Evolutionary conservation across 2,797 vertebrate genomes (phyloP).

Genomic region (Crax fasciolata): DNA sequence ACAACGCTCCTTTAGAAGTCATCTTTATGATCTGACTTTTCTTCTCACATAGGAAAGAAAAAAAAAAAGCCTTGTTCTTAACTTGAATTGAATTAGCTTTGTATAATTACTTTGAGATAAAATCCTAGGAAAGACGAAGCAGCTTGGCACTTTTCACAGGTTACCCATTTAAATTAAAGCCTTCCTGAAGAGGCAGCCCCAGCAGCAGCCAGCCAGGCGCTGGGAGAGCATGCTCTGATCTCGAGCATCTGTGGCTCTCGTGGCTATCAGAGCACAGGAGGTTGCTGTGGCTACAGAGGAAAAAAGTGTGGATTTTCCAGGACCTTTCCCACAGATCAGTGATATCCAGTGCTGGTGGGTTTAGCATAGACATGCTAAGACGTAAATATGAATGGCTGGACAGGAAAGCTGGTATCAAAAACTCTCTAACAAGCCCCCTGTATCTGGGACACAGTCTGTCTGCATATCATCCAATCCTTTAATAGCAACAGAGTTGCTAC

Average conservation of each 20-base stretch:
- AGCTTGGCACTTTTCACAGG: neutral
- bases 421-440: neutral
- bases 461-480: neutral
- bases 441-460: neutral
- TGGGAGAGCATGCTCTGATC: neutral
- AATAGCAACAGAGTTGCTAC: neutral
- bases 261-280: neutral
- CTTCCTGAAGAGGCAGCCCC: neutral
- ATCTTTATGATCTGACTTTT: conserved; percentile 10
- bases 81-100: neutral
- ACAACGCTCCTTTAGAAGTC: conserved; percentile 24
- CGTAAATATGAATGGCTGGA: neutral
- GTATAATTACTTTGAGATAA: conserved; percentile 22
- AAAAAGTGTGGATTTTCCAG: neutral
- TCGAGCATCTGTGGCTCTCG: neutral
- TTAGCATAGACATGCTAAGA: neutral
- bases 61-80: neutral
- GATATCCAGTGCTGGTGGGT: fast-evolving
- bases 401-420: neutral
- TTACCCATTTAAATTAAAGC: conserved; percentile 6
- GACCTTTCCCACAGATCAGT: neutral
- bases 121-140: neutral
- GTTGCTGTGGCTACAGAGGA: conserved; percentile 7
- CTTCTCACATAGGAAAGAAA: neutral
- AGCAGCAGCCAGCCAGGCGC: neutral